Percentiles rank a stretch among this genome's conserved stretches.
phyloP scores from a whole-genome alignment of 2,113 vertebrate species.

The Zapornia atra region DNA sequence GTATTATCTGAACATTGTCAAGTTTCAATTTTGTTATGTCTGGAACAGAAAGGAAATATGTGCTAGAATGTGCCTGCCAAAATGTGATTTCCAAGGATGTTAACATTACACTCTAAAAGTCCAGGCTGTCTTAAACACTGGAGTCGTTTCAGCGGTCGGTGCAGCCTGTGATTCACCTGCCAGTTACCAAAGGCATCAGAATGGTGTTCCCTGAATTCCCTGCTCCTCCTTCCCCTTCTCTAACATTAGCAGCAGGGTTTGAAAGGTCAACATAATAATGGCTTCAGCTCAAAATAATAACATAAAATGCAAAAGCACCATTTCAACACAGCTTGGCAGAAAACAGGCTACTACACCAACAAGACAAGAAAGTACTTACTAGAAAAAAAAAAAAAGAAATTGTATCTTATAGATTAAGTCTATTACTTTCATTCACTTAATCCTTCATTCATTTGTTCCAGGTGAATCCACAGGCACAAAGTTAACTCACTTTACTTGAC shows the following conservation, averaged over 20 bases:
- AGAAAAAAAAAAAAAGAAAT: too few relatives aligned
- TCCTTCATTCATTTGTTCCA: neutral
- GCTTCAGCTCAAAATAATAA: neutral
- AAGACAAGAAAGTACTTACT: neutral
- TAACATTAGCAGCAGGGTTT: neutral
- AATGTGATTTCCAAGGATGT: neutral
- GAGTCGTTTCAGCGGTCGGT: neutral
- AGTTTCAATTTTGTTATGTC: neutral
- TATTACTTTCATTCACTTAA: neutral
- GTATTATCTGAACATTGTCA: neutral
- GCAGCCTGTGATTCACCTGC: neutral
- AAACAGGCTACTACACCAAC: neutral
- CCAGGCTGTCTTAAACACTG: neutral
- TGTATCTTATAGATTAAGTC: too few relatives aligned
- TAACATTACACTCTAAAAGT: neutral
- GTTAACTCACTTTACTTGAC: neutral
- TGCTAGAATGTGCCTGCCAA: constrained; percentile 2
- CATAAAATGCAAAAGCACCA: neutral
- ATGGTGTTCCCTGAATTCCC: neutral
- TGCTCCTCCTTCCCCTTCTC: neutral
- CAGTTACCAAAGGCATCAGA: neutral
- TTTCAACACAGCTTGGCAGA: neutral
- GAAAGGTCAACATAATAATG: neutral
- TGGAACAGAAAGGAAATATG: neutral
- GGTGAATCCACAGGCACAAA: neutral